Evolutionary conservation across 2,888 invertebrate genomes (phyloP), one percentile per base, ranked within the genome.

Genomic region (Exephanes ischioxanthus): DNA sequence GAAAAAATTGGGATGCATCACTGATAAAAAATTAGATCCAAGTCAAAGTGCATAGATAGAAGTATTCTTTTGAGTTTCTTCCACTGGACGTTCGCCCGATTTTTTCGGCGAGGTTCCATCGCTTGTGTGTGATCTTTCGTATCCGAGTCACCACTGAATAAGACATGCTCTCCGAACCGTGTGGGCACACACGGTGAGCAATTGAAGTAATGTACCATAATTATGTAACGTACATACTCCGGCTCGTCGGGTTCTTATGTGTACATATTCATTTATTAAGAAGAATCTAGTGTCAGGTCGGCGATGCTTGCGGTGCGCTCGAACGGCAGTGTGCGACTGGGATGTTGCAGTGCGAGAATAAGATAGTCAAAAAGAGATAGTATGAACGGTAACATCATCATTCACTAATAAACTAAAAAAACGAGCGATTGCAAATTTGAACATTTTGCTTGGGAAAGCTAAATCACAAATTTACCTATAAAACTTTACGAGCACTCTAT

Each of bases 21-120:
- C 92, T 87, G 87, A 67, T 92, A 89, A 85, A 92, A 92, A 73
- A 92, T 88, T 66, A 86, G 84, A 78, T 91, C 91, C 51, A 84
- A 76, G 67, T 91, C 88, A n/a, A 88, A 73, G 67, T 89, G 88
- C 48, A 89, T 80, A 70, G 89, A 84, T 2, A 88, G 76, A 26
- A 90, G 70, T 2, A 88, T 78, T 51, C 88, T 87, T 80, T 88
- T 91, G 71, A 85, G 71, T 14, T 84, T 86, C 16, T 76, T 88
- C 91, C 92, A 91, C 80, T 86, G 78, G 80, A 79, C 48, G 61
- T 48, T 87, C 48, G 37, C 55, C 26, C 37, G 55, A 26, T 73
- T 72, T 80, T 82, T 73, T 51, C 83, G 83, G 83, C 70, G 41
- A 9, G 63, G 80, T 79, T 89, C 89, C 89, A 90, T 89, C 83